Percentiles rank a stretch among this genome's conserved stretches.
Evolutionary conservation across 2,888 invertebrate species (phyloP).

Genomic region (Adineta ricciae): DNA sequence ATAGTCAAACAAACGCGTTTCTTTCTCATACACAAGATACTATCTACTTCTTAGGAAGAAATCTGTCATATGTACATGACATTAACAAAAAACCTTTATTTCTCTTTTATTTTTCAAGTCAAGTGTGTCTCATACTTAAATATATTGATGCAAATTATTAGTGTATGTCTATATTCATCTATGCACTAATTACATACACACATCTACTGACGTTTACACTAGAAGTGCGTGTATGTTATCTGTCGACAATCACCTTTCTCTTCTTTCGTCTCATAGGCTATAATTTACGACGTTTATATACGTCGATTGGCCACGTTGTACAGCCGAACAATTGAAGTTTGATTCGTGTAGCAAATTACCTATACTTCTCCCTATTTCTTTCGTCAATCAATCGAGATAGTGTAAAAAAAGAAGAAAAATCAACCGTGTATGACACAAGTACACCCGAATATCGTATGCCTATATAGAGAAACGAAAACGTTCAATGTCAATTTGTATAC

Average conservation of each 20-base stretch:
- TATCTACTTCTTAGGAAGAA: background rate
- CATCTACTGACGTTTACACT: background rate
- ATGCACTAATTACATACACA: background rate
- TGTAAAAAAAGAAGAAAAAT: background rate
- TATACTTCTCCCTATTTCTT: background rate
- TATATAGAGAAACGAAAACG: background rate
- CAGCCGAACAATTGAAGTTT: constrained; percentile 15
- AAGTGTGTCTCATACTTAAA: background rate
- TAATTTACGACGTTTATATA: constrained; percentile 3
- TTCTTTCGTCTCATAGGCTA: constrained; percentile 11
- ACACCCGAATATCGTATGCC: background rate
- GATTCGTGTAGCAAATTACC: constrained; percentile 12
- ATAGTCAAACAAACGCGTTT: background rate
- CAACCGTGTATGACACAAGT: background rate
- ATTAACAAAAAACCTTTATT: background rate
- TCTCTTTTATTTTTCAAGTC: background rate
- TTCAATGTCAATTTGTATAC: background rate
- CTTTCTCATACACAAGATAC: background rate
- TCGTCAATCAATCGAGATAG: background rate
- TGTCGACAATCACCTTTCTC: background rate
- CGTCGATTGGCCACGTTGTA: background rate
- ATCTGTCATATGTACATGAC: too few species aligned
- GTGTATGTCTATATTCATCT: background rate
- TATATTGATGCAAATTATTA: background rate
- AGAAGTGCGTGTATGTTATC: background rate